phyloP scores from a whole-genome alignment of 2,888 invertebrate genomes.

The Gortyna flavago region DNA sequence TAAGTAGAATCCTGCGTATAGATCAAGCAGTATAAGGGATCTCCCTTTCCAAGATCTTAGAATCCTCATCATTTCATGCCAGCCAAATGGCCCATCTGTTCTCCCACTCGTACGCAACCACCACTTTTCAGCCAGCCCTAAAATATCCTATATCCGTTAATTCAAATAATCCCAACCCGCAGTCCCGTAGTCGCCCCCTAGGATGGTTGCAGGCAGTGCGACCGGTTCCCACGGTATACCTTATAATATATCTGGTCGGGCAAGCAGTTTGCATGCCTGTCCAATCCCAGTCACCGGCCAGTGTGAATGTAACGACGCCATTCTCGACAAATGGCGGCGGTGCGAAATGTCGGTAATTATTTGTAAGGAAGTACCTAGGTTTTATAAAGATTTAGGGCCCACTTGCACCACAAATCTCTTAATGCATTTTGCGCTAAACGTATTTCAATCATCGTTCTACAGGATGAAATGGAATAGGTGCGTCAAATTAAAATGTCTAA shows the following conservation, averaged over 20 bases:
- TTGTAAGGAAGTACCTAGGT: background rate
- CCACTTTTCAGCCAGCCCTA: too few species aligned
- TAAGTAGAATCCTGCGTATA: too few species aligned
- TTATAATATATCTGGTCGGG: conserved; percentile 47
- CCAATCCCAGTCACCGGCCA: conserved; percentile 41
- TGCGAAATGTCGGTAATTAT: conserved; percentile 34
- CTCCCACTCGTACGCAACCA: background rate
- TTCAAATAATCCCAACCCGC: conserved; percentile 4
- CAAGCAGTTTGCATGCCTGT: conserved; percentile 53
- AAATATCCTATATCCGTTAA: background rate
- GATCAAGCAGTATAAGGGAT: too few species aligned
- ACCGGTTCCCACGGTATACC: conserved; percentile 67
- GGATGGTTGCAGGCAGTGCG: conserved; percentile 33
- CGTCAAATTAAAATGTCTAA: too few species aligned
- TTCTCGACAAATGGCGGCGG: conserved; percentile 5
- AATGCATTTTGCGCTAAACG: background rate
- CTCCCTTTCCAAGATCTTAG: background rate
- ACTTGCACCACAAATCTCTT: background rate
- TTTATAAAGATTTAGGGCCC: background rate
- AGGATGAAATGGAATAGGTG: too few species aligned
- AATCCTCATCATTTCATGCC: background rate
- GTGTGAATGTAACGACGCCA: conserved; percentile 41
- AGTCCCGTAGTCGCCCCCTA: conserved; percentile 31
- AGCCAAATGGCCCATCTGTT: background rate
- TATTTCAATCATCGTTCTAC: background rate